Base-by-base conservation (phyloP, 2,113 vertebrate species). In the Sphaerodactylus townsendi region DNA sequence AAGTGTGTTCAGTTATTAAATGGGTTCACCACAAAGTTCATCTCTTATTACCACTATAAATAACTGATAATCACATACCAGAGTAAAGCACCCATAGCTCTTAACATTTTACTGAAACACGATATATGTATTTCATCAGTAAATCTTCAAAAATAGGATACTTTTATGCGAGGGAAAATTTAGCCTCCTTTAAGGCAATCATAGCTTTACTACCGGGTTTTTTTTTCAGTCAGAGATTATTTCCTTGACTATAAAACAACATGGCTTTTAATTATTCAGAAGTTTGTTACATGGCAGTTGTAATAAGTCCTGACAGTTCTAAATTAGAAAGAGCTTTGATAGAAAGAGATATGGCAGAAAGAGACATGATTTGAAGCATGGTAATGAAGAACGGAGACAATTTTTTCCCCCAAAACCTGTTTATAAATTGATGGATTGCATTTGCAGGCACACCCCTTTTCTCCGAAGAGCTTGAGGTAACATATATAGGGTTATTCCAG, bases 221-320 rank as follows among this genome's bases (percentile, higher is more conserved):
- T n/a, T 78, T 56, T 65, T 39, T 39, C 23, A 78, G 56, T 78
- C 39, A 44, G 14, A 41, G 64, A 64, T 78, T n/a, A 78, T 78
- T 64, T 64, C 44, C 74, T 76, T 56, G 48, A 50, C n/a, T 35
- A 21, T 76, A 76, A 50, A 76, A 76, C 74, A 56, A 56, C 56
- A 78, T 64, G 37, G 59, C 25, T 59, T 78, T 78, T 78, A 78
- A 78, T 78, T 78, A 78, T 78, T 78, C 77, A 78, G 28, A 65
- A 78, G 28, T 65, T 46, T 78, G 28, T 78, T 64, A 64, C 15
- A 78, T 78, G 59, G 41, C 77, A 65, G 59, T 65, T 78, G n/a
- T 78, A 59, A 65, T 30, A 78, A 44, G 2, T 78, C 37, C 77
- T 65, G 77, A 65, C 77, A 78, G 77, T 39, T 65, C 59, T 78